A percentile compares a stretch with the other conserved stretches of the same genome.
These are phyloP conservation scores for Actenoides lindsayi DNA, from an alignment of 2,113 vertebrate genomes.

Conservation along the genomic window DNA sequence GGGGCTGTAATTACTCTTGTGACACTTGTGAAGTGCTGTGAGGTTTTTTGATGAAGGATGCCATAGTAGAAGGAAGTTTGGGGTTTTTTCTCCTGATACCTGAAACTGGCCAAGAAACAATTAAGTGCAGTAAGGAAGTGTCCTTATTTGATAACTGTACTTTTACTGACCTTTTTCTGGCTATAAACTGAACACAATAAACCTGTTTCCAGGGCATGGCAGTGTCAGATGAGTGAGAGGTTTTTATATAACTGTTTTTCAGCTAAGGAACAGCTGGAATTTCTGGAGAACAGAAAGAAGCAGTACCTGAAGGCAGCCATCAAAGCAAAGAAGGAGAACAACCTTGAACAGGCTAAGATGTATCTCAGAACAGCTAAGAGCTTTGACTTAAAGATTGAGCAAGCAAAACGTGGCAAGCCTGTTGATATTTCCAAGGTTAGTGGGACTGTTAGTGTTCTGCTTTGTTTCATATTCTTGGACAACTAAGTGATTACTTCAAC, in stretches of 20 bases:
- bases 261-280: conserved; percentile 87
- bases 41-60: background rate
- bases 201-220: background rate
- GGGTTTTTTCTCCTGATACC: background rate
- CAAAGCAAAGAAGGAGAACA: conserved; percentile 91
- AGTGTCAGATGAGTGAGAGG: background rate
- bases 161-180: background rate
- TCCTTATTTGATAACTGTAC: background rate
- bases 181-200: background rate
- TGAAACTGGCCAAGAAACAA: background rate
- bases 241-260: background rate
- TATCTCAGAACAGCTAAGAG: conserved; percentile 86
- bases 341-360: conserved; percentile 88
- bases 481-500: background rate
- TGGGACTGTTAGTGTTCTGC: background rate
- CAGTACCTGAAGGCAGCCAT: conserved; percentile 92
- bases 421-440: conserved; percentile 86
- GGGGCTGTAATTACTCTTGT: background rate
- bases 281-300: conserved; percentile 88
- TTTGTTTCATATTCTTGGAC: background rate
- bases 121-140: background rate
- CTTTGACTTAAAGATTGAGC: conserved; percentile 84
- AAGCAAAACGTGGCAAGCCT: conserved; percentile 76
- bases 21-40: background rate
- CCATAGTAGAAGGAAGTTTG: background rate